Evolutionary conservation across 2,113 vertebrate genomes (phyloP).

Genomic region (Struthidea cinerea): DNA sequence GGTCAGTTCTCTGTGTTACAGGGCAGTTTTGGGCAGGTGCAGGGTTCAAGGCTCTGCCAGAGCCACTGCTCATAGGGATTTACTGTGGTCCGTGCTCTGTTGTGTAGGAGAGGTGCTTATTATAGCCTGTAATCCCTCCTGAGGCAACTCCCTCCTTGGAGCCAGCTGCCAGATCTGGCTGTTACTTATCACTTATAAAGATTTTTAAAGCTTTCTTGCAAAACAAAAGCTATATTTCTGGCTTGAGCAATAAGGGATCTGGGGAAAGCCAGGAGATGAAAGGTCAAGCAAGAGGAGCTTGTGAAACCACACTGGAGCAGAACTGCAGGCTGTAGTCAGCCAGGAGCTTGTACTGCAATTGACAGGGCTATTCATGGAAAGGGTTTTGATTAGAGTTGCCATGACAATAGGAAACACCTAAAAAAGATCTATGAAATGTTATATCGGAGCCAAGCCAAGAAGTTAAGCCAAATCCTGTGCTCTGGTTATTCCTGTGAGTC

Average conservation of each 20-base stretch:
- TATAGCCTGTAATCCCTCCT: neutral
- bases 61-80: neutral
- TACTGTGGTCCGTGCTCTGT: neutral
- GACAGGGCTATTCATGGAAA: constrained; percentile 63
- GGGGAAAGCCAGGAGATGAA: constrained; percentile 22
- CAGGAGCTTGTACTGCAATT: constrained; percentile 47
- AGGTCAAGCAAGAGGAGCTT: constrained; percentile 52
- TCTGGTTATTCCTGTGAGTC: constrained; percentile 1
- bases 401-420: constrained; percentile 71
- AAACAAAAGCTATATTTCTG: constrained; percentile 38
- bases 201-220: constrained; percentile 41
- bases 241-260: constrained; percentile 27
- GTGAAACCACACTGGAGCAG: constrained; percentile 33
- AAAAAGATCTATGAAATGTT: constrained; percentile 69
- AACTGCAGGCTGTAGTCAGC: constrained; percentile 28
- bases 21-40: neutral
- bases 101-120: neutral
- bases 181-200: constrained; percentile 25
- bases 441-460: constrained; percentile 33
- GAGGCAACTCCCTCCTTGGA: neutral
- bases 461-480: neutral
- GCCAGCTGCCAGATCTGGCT: constrained; percentile 8
- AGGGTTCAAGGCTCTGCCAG: neutral
- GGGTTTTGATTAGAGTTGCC: constrained; percentile 67
- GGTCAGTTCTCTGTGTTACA: neutral